phyloP scores from a whole-genome alignment of 2,888 invertebrate genomes.

The Poecilobothrus nobilitatus region DNA sequence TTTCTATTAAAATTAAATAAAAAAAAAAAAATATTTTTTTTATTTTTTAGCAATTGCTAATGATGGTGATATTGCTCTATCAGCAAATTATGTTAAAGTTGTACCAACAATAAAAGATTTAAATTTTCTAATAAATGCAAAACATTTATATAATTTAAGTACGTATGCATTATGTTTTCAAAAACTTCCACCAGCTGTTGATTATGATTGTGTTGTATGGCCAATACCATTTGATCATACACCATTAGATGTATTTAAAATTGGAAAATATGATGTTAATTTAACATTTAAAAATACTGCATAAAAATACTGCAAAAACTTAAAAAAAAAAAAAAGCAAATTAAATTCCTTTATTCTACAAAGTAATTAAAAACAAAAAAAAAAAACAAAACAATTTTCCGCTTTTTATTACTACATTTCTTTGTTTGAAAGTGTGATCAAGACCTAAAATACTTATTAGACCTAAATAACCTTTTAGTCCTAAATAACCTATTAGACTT shows the following conservation, averaged over 20 bases:
- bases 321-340: too few relatives aligned
- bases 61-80: background rate
- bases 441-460: too few relatives aligned
- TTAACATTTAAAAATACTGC: constrained; percentile 28
- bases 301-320: too few relatives aligned
- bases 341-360: too few relatives aligned
- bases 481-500: too few relatives aligned
- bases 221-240: constrained; percentile 33
- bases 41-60: background rate
- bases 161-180: background rate
- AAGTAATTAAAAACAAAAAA: too few relatives aligned
- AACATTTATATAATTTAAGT: background rate
- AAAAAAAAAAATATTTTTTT: too few relatives aligned
- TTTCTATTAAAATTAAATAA: too few relatives aligned
- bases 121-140: background rate
- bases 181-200: constrained; percentile 16
- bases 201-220: constrained; percentile 33
- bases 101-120: background rate
- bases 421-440: too few relatives aligned
- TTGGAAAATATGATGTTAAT: constrained; percentile 35
- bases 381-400: too few relatives aligned
- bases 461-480: too few relatives aligned
- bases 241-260: constrained; percentile 31
- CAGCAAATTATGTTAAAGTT: background rate
- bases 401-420: too few relatives aligned